Conservation (phyloP, 2,888 invertebrate species). For the Platycnemis pennipes region DNA sequence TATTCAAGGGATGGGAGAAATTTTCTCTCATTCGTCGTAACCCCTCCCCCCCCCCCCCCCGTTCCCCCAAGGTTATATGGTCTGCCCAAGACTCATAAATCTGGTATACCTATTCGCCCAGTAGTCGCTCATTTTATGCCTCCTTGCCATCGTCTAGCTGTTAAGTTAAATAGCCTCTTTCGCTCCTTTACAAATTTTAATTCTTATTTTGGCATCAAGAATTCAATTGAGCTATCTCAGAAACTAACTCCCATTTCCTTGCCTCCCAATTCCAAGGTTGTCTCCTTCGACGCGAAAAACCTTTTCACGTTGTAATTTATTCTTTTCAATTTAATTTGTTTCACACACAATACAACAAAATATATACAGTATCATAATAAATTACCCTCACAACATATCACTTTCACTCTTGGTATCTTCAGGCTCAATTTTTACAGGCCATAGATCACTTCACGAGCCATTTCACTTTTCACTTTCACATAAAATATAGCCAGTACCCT, state of each 20-base stretch:
- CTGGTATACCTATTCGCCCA: background rate
- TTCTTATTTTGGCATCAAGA: background rate
- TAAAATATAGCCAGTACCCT: no score
- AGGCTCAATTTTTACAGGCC: no score
- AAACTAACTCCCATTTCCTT: background rate
- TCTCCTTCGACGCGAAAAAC: background rate
- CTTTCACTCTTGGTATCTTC: no score
- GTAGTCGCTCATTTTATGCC: background rate
- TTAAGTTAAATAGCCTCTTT: background rate
- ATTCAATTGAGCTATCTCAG: background rate
- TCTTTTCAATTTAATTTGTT: no score
- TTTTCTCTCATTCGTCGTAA: background rate
- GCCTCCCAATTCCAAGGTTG: background rate
- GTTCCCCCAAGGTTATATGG: background rate
- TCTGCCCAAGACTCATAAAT: background rate
- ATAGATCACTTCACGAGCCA: no score
- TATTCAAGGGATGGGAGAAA: background rate
- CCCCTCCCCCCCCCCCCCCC: background rate
- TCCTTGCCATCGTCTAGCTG: background rate
- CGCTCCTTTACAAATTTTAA: background rate
- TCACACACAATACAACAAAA: no score
- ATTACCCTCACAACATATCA: no score
- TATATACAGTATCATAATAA: no score
- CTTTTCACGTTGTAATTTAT: no score
- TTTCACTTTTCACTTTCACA: no score